Evolutionary conservation across 1,140 invertebrate species (phyloP).

Genomic region (Hycleus phaleratus): DNA sequence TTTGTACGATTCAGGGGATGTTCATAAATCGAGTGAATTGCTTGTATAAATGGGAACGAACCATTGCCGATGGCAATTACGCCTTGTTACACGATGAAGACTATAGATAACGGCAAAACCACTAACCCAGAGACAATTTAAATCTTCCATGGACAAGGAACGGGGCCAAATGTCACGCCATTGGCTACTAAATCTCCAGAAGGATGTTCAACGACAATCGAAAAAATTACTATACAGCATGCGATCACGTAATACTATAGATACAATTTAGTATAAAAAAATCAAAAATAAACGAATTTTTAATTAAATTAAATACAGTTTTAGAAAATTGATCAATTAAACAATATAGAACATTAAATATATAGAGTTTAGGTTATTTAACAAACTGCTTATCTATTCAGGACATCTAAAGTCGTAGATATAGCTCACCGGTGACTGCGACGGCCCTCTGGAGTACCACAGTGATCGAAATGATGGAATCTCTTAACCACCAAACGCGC

Average conservation of each 20-base stretch:
- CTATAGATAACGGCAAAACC: constrained; percentile 32
- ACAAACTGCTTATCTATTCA: constrained; percentile 25
- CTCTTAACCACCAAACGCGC: constrained; percentile 42
- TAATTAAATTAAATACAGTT: too few species aligned
- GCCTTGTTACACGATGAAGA: constrained; percentile 28
- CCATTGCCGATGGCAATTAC: constrained; percentile 29
- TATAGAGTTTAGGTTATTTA: not conserved
- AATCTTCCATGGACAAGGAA: constrained; percentile 34
- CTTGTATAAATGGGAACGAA: constrained; percentile 12
- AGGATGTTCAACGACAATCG: constrained; percentile 30
- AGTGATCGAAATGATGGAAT: constrained; percentile 43
- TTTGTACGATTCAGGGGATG: too few species aligned
- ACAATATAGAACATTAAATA: too few species aligned
- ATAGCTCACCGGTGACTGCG: constrained; percentile 37
- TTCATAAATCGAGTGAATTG: too few species aligned
- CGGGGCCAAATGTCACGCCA: constrained; percentile 35
- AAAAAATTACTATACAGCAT: constrained; percentile 34
- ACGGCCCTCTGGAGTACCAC: constrained; percentile 40
- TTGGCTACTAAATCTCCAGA: constrained; percentile 35
- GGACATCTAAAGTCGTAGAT: constrained; percentile 29
- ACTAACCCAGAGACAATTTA: constrained; percentile 37
- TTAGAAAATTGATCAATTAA: too few species aligned
- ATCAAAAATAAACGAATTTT: too few species aligned
- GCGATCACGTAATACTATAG: constrained; percentile 15
- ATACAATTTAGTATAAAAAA: too few species aligned